Evolutionary conservation across 1,140 invertebrate species (phyloP), one percentile per base, ranked within the genome.

Genomic region (Chironomus tepperi): DNA sequence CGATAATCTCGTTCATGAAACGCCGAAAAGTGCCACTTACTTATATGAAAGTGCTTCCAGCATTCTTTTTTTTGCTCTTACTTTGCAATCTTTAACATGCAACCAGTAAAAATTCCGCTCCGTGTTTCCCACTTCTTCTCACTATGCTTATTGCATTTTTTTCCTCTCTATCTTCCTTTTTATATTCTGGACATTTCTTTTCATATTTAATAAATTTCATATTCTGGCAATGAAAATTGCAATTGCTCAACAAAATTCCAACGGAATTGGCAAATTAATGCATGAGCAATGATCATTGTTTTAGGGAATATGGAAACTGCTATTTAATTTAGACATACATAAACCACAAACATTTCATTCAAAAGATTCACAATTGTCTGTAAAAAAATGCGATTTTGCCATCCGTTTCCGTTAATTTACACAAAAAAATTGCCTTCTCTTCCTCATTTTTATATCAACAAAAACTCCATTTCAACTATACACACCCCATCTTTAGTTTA

Each of bases 1-100:
- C 47, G 47, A 57, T 57, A 57, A 57, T 57, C 47, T 57, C 47
- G 47, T 57, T 57, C 47, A 57, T 57, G 47, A 57, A 57, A 57
- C 47, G 47, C 47, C 47, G 47, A 57, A 57, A 57, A 57, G 47
- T 57, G 47, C 47, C 47, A 57, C 47, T 57, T 57, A 57, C 47
- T 57, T 57, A 57, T 34, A 34, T 57, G 47, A 57, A 15, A 57
- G 47, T 15, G 47, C 47, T 57, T 57, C 12, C 47, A 57, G 47
- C 47, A 57, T 12, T 34, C 24, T 34, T 34, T 34, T 34, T 34
- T 34, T 34, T 34, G 5, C 24, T 34, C 24, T 34, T 34, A 34
- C 2, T 57, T 57, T 57, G 47, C 47, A 57, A 57, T 57, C 47
- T 57, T 57, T 57, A 57, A 57, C 47, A 57, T 57, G 47, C 47